A percentile compares a stretch with the other conserved stretches of the same genome.
Conservation (phyloP, 2,797 vertebrate species). For the Paedocypris micromegethes region DNA sequence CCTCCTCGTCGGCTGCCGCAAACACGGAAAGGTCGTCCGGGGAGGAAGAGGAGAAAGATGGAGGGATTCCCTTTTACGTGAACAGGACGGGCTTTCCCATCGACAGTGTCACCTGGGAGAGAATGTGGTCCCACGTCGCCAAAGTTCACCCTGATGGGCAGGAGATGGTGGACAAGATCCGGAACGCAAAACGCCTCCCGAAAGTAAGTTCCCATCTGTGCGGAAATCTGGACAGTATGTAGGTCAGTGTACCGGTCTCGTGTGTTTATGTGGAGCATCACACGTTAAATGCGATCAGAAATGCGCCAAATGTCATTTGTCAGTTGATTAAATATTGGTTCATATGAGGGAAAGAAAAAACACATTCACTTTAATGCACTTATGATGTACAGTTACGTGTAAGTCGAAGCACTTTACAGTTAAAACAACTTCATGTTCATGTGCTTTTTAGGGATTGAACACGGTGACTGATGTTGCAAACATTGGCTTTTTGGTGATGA, state of each 20-base stretch:
- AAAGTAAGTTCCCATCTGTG: conserved; percentile 70
- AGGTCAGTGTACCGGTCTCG: background rate
- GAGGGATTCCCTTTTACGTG: conserved; percentile 84
- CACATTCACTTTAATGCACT: too few species aligned
- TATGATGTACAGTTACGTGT: too few species aligned
- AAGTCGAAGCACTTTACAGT: too few species aligned
- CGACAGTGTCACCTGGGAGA: conserved; percentile 85
- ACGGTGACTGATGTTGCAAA: too few species aligned
- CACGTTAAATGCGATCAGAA: too few species aligned
- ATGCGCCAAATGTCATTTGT: too few species aligned
- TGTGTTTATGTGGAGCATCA: too few species aligned
- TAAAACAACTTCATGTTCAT: too few species aligned
- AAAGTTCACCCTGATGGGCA: conserved; percentile 84
- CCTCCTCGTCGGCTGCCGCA: conserved; percentile 54
- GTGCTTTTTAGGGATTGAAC: too few species aligned
- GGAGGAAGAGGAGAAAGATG: conserved; percentile 87
- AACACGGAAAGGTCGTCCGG: conserved; percentile 68
- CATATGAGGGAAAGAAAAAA: too few species aligned
- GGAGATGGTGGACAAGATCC: conserved; percentile 83
- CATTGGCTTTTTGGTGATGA: too few species aligned
- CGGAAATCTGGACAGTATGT: background rate
- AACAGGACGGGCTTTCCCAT: conserved; percentile 92
- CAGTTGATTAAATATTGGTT: too few species aligned
- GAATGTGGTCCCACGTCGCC: conserved; percentile 90
- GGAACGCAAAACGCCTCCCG: conserved; percentile 77